Percentiles rank a stretch among this genome's conserved stretches.
Evolutionary conservation across 2,888 invertebrate species (phyloP).

Genomic region (Himalopsyche kuldschensis): DNA sequence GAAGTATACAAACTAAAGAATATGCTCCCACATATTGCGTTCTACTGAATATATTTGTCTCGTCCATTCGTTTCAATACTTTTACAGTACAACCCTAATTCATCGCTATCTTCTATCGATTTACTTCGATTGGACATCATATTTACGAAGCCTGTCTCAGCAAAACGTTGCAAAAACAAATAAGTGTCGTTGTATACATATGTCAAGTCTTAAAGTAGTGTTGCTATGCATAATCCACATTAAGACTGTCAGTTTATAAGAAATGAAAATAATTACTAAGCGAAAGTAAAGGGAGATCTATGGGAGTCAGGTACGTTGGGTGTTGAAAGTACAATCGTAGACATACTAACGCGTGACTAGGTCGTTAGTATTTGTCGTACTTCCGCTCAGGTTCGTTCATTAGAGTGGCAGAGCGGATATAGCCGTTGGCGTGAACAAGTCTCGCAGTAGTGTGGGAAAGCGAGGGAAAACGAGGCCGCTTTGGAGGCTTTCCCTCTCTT

Average conservation of each 20-base stretch:
- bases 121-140: too few species aligned
- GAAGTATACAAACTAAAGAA: slow-evolving; percentile 19
- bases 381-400: slow-evolving; percentile 6
- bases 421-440: slow-evolving; percentile 2
- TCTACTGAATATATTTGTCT: background rate
- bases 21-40: background rate
- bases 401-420: slow-evolving; percentile 1
- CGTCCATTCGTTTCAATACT: too few species aligned
- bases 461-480: background rate
- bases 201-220: too few species aligned
- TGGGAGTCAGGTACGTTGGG: background rate
- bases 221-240: too few species aligned
- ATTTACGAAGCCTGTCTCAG: too few species aligned
- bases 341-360: slow-evolving; percentile 6
- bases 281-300: background rate
- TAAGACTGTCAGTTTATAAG: too few species aligned
- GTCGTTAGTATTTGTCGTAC: slow-evolving; percentile 13
- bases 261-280: background rate
- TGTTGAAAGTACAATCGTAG: background rate
- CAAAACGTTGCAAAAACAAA: too few species aligned
- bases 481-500: background rate
- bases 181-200: too few species aligned
- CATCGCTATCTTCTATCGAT: too few species aligned
- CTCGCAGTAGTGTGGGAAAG: background rate
- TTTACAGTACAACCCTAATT: too few species aligned